phyloP scores from a whole-genome alignment of 2,888 invertebrate genomes.

The Hydrotaea cyrtoneurina region DNA sequence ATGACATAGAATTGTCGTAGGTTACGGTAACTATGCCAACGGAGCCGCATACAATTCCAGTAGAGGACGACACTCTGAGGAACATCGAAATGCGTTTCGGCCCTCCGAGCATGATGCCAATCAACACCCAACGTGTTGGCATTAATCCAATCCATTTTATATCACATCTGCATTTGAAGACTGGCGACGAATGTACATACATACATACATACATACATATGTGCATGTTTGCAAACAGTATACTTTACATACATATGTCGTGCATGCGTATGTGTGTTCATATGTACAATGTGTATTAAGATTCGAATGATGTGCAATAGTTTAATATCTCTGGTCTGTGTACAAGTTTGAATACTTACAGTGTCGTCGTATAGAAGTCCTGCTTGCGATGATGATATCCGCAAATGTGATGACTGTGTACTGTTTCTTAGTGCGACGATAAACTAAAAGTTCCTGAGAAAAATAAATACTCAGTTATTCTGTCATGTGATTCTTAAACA shows the following conservation, averaged over 20 bases:
- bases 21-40: neutral
- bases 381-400: neutral
- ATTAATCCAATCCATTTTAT: too few species aligned
- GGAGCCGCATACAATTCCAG: neutral
- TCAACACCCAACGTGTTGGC: too few species aligned
- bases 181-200: neutral
- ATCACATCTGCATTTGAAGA: too few species aligned
- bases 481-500: neutral
- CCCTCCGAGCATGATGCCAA: too few species aligned
- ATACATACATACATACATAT: neutral
- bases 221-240: neutral
- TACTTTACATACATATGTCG: neutral
- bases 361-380: neutral
- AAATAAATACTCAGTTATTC: neutral
- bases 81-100: too few species aligned
- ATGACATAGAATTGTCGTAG: slow-evolving; percentile 1
- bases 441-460: neutral
- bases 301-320: too few species aligned
- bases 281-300: neutral
- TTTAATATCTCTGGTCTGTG: too few species aligned
- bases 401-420: neutral
- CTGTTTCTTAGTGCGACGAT: neutral
- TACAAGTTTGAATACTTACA: neutral
- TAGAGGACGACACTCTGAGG: neutral
- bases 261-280: too few species aligned